Evolutionary conservation across 2,888 invertebrate species (phyloP).

Genomic region (Auanema sp.): DNA sequence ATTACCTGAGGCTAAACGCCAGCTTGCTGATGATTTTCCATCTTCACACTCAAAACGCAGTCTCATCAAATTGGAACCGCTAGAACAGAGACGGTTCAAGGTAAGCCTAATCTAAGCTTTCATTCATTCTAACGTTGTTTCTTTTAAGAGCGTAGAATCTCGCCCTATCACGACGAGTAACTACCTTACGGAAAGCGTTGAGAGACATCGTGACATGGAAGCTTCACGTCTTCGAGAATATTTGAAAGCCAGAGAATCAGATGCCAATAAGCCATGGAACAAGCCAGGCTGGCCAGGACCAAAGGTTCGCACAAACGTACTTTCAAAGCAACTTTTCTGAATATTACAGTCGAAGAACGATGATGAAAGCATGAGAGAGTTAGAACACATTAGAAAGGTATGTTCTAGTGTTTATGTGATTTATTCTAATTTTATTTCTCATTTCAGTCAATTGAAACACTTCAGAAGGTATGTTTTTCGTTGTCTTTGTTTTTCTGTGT

Average conservation of each 20-base stretch:
- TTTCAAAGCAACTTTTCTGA: too few species aligned
- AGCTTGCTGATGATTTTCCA: slow-evolving; percentile 58
- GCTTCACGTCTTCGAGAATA: slow-evolving; percentile 54
- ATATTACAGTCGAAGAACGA: slow-evolving; percentile 26
- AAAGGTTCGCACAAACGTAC: slow-evolving; percentile 30
- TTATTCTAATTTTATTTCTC: slow-evolving; percentile 3
- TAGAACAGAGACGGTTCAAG: slow-evolving; percentile 59
- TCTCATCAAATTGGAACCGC: slow-evolving; percentile 61
- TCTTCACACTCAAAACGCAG: slow-evolving; percentile 53
- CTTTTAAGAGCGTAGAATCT: slow-evolving; percentile 55
- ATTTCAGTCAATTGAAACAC: slow-evolving; percentile 56
- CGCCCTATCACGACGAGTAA: slow-evolving; percentile 59
- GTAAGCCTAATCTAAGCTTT: slow-evolving; percentile 24
- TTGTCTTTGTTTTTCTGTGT: slow-evolving; percentile 22
- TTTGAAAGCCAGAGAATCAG: slow-evolving; percentile 58
- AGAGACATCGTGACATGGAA: slow-evolving; percentile 62
- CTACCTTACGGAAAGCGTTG: slow-evolving; percentile 60
- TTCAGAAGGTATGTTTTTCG: slow-evolving; percentile 55
- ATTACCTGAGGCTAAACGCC: slow-evolving; percentile 41
- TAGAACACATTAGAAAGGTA: slow-evolving; percentile 58
- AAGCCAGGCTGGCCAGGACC: slow-evolving; percentile 62
- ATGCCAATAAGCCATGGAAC: slow-evolving; percentile 64
- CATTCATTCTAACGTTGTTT: slow-evolving; percentile 8
- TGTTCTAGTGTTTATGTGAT: background rate
- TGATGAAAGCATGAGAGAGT: slow-evolving; percentile 56